Percentiles rank a stretch among this genome's conserved stretches.
These are phyloP conservation scores for Remorina albescens DNA, from an alignment of 2,797 vertebrate species.

Conservation along the genomic window DNA sequence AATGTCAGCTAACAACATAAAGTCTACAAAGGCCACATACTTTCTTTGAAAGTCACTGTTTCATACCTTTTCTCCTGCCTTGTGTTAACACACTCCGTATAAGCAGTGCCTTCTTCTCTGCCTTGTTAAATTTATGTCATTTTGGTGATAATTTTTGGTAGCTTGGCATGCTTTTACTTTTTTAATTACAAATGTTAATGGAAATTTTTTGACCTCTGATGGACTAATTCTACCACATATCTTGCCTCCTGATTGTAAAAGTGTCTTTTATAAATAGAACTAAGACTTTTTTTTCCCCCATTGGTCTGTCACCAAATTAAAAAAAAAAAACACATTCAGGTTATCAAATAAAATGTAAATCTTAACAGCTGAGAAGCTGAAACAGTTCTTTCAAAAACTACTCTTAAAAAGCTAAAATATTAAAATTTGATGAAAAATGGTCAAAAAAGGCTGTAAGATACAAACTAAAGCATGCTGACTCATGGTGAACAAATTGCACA, in stretches of 20 bases:
- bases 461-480: slow-evolving; percentile 16
- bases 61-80: background rate
- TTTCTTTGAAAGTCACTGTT: background rate
- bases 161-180: background rate
- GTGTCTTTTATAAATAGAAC: too few species aligned
- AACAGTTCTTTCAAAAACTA: background rate
- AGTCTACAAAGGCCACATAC: background rate
- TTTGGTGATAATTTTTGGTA: background rate
- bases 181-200: background rate
- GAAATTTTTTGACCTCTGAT: too few species aligned
- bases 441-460: slow-evolving; percentile 1
- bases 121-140: background rate
- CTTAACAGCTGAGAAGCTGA: background rate
- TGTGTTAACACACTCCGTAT: background rate
- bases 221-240: background rate
- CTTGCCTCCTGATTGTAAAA: too few species aligned
- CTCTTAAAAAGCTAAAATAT: background rate
- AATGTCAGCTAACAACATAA: background rate
- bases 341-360: too few species aligned
- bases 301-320: too few species aligned
- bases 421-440: background rate
- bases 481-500: background rate
- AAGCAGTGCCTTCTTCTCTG: background rate
- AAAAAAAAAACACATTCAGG: too few species aligned
- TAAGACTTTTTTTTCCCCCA: too few species aligned